These are phyloP conservation scores for Ylistrum balloti DNA, from an alignment of 1,140 invertebrate species.

Conservation along the genomic window DNA sequence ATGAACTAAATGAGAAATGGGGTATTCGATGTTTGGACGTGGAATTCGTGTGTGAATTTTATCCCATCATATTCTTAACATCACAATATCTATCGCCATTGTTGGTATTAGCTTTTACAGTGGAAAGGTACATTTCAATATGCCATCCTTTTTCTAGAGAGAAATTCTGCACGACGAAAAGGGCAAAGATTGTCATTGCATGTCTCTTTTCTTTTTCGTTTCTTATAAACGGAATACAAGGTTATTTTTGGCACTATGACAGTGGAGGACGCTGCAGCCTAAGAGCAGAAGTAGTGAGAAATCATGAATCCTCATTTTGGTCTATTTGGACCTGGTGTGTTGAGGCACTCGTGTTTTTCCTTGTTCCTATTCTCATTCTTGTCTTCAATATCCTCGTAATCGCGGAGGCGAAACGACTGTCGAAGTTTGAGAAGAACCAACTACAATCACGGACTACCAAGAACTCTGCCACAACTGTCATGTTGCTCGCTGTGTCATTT, in stretches of 20 bases:
- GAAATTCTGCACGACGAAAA: slow-evolving; percentile 89
- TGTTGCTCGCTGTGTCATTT: slow-evolving; percentile 81
- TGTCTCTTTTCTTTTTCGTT: slow-evolving; percentile 65
- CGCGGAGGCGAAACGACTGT: slow-evolving; percentile 74
- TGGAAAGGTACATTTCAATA: slow-evolving; percentile 97
- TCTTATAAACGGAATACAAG: slow-evolving; percentile 74
- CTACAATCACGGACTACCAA: slow-evolving; percentile 69
- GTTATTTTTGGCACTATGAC: slow-evolving; percentile 79
- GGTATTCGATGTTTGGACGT: slow-evolving; percentile 70
- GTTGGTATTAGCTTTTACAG: slow-evolving; percentile 89
- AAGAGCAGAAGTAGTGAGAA: slow-evolving; percentile 63
- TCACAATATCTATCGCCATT: slow-evolving; percentile 81
- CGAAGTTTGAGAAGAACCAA: slow-evolving; percentile 70
- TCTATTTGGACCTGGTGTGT: slow-evolving; percentile 75
- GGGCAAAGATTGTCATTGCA: slow-evolving; percentile 87
- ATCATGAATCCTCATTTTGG: slow-evolving; percentile 62
- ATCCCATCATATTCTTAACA: slow-evolving; percentile 74
- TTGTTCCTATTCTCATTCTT: slow-evolving; percentile 77
- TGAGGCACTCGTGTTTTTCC: slow-evolving; percentile 77
- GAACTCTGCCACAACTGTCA: slow-evolving; percentile 78
- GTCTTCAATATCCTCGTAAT: slow-evolving; percentile 81
- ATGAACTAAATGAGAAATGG: slow-evolving; percentile 78
- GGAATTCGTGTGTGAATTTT: slow-evolving; percentile 77
- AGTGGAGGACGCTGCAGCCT: slow-evolving; percentile 65
- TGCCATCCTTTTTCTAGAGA: slow-evolving; percentile 94